Percentiles rank a stretch among this genome's conserved stretches.
Evolutionary conservation across 2,888 invertebrate species (phyloP).

Genomic region (Callimorpha dominula): DNA sequence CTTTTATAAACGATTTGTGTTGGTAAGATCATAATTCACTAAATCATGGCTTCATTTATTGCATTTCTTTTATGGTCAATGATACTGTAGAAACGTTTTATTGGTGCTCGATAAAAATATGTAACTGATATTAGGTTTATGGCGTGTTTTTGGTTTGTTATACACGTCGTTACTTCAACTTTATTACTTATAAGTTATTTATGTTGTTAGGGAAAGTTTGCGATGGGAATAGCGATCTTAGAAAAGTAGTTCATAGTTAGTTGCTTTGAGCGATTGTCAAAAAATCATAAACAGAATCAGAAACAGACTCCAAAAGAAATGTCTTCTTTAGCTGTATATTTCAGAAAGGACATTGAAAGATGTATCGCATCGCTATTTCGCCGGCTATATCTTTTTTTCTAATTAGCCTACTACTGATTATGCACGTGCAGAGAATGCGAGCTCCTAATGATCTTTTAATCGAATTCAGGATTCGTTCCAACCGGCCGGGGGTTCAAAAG

Average conservation of each 20-base stretch:
- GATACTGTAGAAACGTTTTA: slow-evolving; percentile 7
- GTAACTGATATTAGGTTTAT: slow-evolving; percentile 9
- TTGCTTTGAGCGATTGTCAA: too few relatives aligned
- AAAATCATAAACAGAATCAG: too few relatives aligned
- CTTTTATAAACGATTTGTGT: neutral
- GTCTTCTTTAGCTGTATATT: too few relatives aligned
- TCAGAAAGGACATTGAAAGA: too few relatives aligned
- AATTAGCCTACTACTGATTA: too few relatives aligned
- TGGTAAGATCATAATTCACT: slow-evolving; percentile 2
- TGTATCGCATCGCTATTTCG: too few relatives aligned
- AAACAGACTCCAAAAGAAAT: too few relatives aligned
- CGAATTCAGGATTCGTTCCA: too few relatives aligned
- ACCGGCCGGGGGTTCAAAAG: too few relatives aligned
- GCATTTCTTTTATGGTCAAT: neutral
- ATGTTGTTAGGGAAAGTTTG: neutral
- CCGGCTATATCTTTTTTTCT: too few relatives aligned
- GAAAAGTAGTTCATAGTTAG: neutral
- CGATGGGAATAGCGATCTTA: neutral
- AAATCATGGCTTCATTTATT: neutral
- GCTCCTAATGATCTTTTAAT: too few relatives aligned
- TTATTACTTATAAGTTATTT: neutral
- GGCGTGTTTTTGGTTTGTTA: slow-evolving; percentile 9
- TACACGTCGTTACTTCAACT: neutral
- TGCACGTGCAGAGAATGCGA: too few relatives aligned
- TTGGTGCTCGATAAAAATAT: slow-evolving; percentile 3